Evolutionary conservation across 1,140 invertebrate genomes (phyloP).

Genomic region (Sipha flava): DNA sequence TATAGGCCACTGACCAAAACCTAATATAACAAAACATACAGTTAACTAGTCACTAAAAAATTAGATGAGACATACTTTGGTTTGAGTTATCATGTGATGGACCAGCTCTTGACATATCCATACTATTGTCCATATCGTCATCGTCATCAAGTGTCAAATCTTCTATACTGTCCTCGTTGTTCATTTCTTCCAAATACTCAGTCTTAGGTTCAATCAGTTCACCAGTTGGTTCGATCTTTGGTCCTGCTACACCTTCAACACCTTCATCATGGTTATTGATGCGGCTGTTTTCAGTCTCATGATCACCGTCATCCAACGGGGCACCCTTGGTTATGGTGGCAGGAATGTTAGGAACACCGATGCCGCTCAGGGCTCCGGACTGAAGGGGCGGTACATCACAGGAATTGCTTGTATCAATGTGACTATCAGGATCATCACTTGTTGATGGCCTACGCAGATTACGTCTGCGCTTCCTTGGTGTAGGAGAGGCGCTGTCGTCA

Average conservation of each 20-base stretch:
- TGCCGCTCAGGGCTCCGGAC: constrained; percentile 35
- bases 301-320: constrained; percentile 30
- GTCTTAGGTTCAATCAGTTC: constrained; percentile 56
- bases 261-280: constrained; percentile 30
- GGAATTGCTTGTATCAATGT: constrained; percentile 38
- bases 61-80: constrained; percentile 44
- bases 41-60: not conserved
- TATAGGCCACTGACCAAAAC: constrained; percentile 55
- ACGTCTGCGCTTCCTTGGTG: constrained; percentile 39
- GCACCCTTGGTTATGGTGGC: constrained; percentile 34
- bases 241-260: constrained; percentile 33
- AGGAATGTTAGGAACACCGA: constrained; percentile 40
- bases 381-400: constrained; percentile 39
- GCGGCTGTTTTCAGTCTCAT: constrained; percentile 33
- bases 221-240: constrained; percentile 39
- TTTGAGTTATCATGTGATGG: constrained; percentile 48
- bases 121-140: constrained; percentile 51
- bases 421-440: constrained; percentile 37
- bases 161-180: constrained; percentile 66
- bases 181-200: constrained; percentile 61
- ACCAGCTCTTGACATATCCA: constrained; percentile 47
- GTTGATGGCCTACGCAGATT: constrained; percentile 38
- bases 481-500: constrained; percentile 40
- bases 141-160: constrained; percentile 74
- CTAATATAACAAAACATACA: constrained; percentile 39